Base-by-base conservation (phyloP, 2,797 vertebrate species). In the Pseudotriccus pelzelni region DNA sequence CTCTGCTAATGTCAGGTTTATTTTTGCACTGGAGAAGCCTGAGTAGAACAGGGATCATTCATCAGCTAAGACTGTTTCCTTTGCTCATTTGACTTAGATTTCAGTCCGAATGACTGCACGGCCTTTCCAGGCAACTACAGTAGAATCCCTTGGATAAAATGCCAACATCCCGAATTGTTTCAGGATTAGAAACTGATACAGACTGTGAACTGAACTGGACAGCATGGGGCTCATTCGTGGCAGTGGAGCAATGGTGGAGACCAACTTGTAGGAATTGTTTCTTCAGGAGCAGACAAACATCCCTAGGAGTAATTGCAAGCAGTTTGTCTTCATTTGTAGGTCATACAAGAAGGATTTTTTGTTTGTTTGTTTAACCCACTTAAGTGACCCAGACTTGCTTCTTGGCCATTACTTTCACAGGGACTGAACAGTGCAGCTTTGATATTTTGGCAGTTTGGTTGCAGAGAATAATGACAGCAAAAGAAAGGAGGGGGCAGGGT, bases 401-500 rank as follows among this genome's bases (percentile, higher is more conserved):
- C 11, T 36, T 50, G 46, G 25, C 55, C 43, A 8, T 49, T 27
- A 14, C 50, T 84, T 81, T 53, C 19, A 37, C 24, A 53, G 12
- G 16, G 36, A 34, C 63, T 79, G 52, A 91, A 55, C 34, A 85
- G 52, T 25, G 14, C 59, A 83, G 28, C 62, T 84, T 75, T 41
- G 41, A 12, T 59, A 28, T 73, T 32, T 41, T 49, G 18, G 36
- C 68, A 63, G 52, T 39, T 73, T 56, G 39, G 68, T 10, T 68
- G 47, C 43, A 69, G 43, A 74, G 28, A 52, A 16, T 34, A 68
- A 81, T 46, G 9, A 36, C 44, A 67, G 39, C 17, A 50, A 18
- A 18, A 17, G 6, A 17, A 39, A 6, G 1, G 1, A 52, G 11
- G 9, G 18, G 8, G 12, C 8, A 27, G 9, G 7, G 19, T 49